Evolutionary conservation across 2,888 invertebrate species (phyloP).

Genomic region (Drosophila kuntzei): DNA sequence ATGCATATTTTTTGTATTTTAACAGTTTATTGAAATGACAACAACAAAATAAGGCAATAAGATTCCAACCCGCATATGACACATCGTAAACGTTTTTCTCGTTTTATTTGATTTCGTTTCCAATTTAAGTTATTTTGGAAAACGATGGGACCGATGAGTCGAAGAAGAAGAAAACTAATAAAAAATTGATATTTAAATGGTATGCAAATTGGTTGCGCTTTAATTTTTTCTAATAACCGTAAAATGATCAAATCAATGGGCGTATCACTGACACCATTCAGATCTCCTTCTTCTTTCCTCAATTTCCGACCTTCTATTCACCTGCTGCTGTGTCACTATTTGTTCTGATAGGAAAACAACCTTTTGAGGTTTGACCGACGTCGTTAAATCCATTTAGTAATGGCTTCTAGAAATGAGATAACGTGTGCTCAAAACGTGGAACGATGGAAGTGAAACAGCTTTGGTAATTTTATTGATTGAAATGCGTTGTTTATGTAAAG

Average conservation of each 20-base stretch:
- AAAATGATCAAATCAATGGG: constrained; percentile 35
- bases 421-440: constrained; percentile 4
- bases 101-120: constrained; percentile 14
- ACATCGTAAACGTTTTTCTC: constrained; percentile 64
- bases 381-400: constrained; percentile 12
- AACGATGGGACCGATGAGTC: too few species aligned
- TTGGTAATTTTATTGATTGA: neutral
- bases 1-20: constrained; percentile 23
- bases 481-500: neutral
- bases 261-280: constrained; percentile 15
- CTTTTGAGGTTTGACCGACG: constrained; percentile 21
- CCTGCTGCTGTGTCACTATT: constrained; percentile 12
- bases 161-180: constrained; percentile 2
- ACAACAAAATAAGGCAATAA: constrained; percentile 29
- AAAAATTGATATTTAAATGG: constrained; percentile 48
- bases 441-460: constrained; percentile 15
- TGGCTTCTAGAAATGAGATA: constrained; percentile 8
- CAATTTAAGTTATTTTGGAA: constrained; percentile 22
- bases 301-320: constrained; percentile 13
- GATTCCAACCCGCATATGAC: constrained; percentile 69
- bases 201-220: constrained; percentile 57
- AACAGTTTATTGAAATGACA: constrained; percentile 46
- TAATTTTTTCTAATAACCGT: constrained; percentile 54
- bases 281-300: neutral
- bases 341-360: neutral